phyloP scores from a whole-genome alignment of 2,113 vertebrate genomes.

The Shinisaurus crocodilurus region DNA sequence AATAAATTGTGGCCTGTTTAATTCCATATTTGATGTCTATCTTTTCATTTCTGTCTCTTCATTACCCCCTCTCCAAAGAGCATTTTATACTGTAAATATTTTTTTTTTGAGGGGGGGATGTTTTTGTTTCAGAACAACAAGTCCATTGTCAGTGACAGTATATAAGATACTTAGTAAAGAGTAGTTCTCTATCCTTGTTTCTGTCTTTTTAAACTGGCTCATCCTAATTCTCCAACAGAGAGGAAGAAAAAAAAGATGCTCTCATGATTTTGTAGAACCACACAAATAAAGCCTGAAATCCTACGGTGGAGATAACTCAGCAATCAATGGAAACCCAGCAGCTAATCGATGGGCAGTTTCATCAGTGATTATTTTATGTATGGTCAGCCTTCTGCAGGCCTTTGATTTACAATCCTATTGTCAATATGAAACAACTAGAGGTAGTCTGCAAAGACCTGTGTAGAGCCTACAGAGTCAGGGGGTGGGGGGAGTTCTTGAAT shows the following conservation, averaged over 20 bases:
- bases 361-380: constrained; percentile 29
- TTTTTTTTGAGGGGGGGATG: too few relatives aligned
- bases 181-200: neutral
- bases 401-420: constrained; percentile 28
- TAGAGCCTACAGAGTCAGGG: neutral
- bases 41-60: neutral
- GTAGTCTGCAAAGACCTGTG: neutral
- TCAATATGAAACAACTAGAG: constrained; percentile 15
- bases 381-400: constrained; percentile 1
- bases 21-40: neutral
- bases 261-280: neutral
- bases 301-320: constrained; percentile 19
- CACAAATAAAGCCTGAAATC: constrained; percentile 4
- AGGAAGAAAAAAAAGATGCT: neutral
- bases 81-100: neutral
- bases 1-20: neutral
- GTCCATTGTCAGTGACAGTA: neutral
- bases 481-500: neutral
- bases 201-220: neutral
- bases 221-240: neutral
- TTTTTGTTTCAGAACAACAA: neutral
- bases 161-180: neutral
- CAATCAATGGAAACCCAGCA: constrained; percentile 24
- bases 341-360: constrained; percentile 28
- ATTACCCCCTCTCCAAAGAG: neutral